phyloP scores from a whole-genome alignment of 2,888 invertebrate species.

The Himalopsyche tibetana region DNA sequence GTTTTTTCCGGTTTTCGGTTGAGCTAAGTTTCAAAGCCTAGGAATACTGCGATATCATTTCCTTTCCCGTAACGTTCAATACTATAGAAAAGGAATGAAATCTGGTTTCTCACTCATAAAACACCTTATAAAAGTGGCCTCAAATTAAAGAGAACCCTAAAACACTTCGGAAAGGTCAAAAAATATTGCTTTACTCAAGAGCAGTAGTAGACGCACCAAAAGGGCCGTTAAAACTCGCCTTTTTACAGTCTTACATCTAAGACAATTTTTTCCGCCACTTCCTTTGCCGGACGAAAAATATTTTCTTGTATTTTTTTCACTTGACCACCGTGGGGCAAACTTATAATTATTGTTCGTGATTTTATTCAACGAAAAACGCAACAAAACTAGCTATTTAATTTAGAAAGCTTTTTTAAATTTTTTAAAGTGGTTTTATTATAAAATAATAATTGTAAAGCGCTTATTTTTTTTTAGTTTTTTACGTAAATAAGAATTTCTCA shows the following conservation, averaged over 20 bases:
- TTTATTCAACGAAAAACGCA: background rate
- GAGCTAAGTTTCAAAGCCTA: no score
- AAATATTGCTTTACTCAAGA: background rate
- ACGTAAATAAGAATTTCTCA: no score
- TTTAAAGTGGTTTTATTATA: no score
- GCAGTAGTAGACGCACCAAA: background rate
- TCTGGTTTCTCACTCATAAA: background rate
- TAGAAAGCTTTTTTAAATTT: no score
- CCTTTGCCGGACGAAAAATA: background rate
- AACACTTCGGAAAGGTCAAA: constrained; percentile 3
- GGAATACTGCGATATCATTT: no score
- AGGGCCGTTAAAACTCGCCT: constrained; percentile 15
- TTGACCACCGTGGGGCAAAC: background rate
- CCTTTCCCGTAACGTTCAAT: no score
- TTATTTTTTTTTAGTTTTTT: no score
- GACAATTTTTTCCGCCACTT: background rate
- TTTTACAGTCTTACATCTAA: constrained; percentile 12
- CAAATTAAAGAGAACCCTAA: background rate
- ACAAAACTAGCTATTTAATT: no score
- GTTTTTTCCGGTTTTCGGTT: no score
- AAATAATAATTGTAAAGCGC: no score
- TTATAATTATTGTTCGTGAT: constrained; percentile 5
- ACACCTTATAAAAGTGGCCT: background rate
- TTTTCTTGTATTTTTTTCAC: background rate
- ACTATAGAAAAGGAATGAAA: background rate